phyloP scores from a whole-genome alignment of 2,888 invertebrate genomes.

The Troides helena region DNA sequence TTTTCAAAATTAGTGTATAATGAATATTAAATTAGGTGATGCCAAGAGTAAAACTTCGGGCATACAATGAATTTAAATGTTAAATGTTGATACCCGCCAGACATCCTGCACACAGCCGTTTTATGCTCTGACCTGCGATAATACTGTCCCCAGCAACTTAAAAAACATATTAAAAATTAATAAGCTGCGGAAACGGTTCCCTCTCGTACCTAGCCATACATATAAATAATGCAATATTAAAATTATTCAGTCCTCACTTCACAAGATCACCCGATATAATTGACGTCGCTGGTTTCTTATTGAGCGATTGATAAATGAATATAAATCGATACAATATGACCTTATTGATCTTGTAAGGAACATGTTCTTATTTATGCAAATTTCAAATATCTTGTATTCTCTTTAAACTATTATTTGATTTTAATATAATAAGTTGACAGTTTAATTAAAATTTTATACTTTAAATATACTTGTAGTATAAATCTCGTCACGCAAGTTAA shows the following conservation, averaged over 20 bases:
- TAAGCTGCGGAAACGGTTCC: conserved; percentile 1
- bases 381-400: too few species aligned
- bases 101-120: conserved; percentile 11
- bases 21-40: neutral
- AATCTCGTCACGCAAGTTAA: too few species aligned
- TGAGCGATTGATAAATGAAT: too few species aligned
- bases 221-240: neutral
- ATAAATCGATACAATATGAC: too few species aligned
- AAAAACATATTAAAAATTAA: conserved; percentile 13
- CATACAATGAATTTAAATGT: conserved; percentile 10
- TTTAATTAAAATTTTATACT: too few species aligned
- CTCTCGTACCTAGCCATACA: neutral
- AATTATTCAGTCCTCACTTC: neutral
- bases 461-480: too few species aligned
- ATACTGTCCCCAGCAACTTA: conserved; percentile 12
- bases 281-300: neutral
- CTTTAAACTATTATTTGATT: too few species aligned
- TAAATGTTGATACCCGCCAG: conserved; percentile 1
- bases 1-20: neutral
- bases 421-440: too few species aligned
- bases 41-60: neutral
- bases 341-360: too few species aligned
- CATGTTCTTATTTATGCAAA: too few species aligned
- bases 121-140: conserved; percentile 5
- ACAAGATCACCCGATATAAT: neutral